phyloP scores from a whole-genome alignment of 2,888 invertebrate genomes.

The Cataglyphis rosenhaueri region DNA sequence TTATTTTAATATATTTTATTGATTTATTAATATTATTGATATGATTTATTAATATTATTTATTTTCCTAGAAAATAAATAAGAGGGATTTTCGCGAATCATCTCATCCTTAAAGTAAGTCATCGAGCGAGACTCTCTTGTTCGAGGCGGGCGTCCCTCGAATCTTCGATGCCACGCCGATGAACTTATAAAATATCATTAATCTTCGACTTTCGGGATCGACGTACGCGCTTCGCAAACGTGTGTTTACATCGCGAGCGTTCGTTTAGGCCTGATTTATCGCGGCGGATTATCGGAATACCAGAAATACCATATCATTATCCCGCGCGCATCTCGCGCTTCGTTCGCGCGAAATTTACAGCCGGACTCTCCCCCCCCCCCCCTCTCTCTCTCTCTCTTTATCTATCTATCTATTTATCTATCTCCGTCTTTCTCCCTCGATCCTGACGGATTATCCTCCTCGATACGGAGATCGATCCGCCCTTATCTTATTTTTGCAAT shows the following conservation, averaged over 20 bases:
- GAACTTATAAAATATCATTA: slow-evolving; percentile 79
- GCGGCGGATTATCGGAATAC: slow-evolving; percentile 84
- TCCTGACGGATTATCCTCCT: slow-evolving; percentile 61
- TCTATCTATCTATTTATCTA: too few relatives aligned
- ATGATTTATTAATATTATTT: too few relatives aligned
- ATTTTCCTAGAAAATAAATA: too few relatives aligned
- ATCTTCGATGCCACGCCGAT: slow-evolving; percentile 49
- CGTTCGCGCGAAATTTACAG: slow-evolving; percentile 68
- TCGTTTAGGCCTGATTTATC: slow-evolving; percentile 85
- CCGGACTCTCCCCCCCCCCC: slow-evolving; percentile 43
- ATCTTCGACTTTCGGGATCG: slow-evolving; percentile 68
- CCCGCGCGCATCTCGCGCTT: slow-evolving; percentile 71
- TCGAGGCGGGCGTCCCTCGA: background rate
- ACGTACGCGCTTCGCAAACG: slow-evolving; percentile 76
- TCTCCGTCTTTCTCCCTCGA: slow-evolving; percentile 25
- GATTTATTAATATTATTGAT: too few relatives aligned
- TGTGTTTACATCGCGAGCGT: slow-evolving; percentile 81
- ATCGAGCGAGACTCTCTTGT: background rate
- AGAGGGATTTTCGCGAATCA: background rate
- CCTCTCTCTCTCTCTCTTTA: too few relatives aligned
- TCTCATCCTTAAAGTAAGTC: slow-evolving; percentile 33
- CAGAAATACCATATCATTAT: slow-evolving; percentile 85
- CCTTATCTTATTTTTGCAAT: slow-evolving; percentile 27
- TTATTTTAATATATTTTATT: too few relatives aligned
- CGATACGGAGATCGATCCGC: slow-evolving; percentile 18